Base-by-base conservation (phyloP, 2,888 invertebrate genomes). In the Imbricaverruca yamaguchii region DNA sequence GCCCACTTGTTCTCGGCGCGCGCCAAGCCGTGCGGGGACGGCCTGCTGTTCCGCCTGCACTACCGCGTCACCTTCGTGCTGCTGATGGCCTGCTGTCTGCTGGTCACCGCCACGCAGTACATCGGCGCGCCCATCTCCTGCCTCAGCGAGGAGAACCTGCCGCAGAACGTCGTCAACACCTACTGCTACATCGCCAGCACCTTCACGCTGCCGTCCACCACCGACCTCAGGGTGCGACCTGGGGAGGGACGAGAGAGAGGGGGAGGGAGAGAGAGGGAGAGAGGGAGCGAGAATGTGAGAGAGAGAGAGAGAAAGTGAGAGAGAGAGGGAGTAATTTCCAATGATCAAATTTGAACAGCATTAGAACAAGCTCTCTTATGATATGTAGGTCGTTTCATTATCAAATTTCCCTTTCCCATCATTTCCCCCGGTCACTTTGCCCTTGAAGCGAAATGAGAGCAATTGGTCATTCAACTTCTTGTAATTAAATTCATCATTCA, bases 171-270 rank as follows among this genome's bases (percentile, higher is more conserved):
- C 61, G 78, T 83, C 79, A 83, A 83, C 83, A 83, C 83, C 39
- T 83, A 82, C 63, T 83, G 83, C 81, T 83, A 82, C 83, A 82
- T 83, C 80, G 83, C 82, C 81, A 80, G 82, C 61, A 83, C 83
- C 23, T 83, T 82, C 81, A 82, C 81, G 39, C 80, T 83, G 39
- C 82, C 83, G 11, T 78, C 78, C 0, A 21, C 78, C 0, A 12
- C 56, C 4, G 78, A 23, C 6, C 78, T 78, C 23, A n/a, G 56
- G 78, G 78, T 78, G 57, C 7, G 67, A 11, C 18, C 7, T 9
- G 18, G 18, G 18, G 61, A 61, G 61, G 4, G 61, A 61, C 18
- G 4, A 18, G 18, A 61, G 61, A 23, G 65, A 10, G 65, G 23
- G 23, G 10, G 65, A 65, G 65, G 23, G 65, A 65, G 23, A 65